These are phyloP conservation scores for Syrrhaptes paradoxus DNA, from an alignment of 2,113 vertebrate species.

Conservation along the genomic window DNA sequence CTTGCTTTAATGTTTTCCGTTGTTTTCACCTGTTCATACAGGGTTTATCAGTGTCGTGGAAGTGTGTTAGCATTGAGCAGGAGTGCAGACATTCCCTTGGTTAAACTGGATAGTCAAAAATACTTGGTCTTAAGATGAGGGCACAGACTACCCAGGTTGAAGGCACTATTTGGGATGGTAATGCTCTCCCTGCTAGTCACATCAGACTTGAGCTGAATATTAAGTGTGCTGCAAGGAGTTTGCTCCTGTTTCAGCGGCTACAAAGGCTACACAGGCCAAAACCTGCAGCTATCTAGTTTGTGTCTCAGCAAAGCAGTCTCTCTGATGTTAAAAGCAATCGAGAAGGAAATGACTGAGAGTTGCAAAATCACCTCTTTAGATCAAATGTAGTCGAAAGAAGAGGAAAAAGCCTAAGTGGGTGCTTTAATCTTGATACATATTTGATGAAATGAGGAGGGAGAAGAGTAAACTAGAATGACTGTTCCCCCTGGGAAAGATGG, in stretches of 20 bases:
- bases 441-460: constrained; percentile 23
- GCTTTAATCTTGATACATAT: constrained; percentile 38
- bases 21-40: not conserved
- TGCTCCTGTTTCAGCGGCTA: not conserved
- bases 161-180: constrained; percentile 17
- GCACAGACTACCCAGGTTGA: not conserved
- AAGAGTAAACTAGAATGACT: not conserved
- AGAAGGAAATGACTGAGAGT: not conserved
- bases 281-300: not conserved
- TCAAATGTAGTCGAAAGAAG: not conserved
- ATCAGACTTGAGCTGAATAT: constrained; percentile 41
- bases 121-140: not conserved
- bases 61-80: not conserved
- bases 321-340: constrained; percentile 18
- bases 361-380: constrained; percentile 9
- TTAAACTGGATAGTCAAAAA: not conserved
- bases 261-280: not conserved
- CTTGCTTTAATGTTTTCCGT: not conserved
- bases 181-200: constrained; percentile 38
- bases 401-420: not conserved
- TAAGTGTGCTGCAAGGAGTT: constrained; percentile 25
- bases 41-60: not conserved
- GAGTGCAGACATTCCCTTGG: not conserved
- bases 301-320: not conserved
- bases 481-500: not conserved